Conservation (phyloP, 2,797 vertebrate species). For the Jordanella pulchra region DNA sequence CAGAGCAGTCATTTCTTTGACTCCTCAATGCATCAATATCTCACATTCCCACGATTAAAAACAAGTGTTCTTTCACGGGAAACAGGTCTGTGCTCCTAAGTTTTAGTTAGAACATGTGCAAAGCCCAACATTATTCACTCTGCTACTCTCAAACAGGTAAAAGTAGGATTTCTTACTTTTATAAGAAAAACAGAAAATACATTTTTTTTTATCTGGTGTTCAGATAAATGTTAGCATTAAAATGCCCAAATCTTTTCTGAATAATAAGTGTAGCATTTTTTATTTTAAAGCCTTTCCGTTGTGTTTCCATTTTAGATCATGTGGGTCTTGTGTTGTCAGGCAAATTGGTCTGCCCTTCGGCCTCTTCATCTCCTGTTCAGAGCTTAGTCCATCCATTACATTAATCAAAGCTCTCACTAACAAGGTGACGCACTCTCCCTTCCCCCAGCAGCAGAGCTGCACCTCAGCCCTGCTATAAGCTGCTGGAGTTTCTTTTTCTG, state of each 20-base stretch:
- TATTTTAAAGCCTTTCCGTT: background rate
- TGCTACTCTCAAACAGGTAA: constrained; percentile 16
- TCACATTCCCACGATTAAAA: background rate
- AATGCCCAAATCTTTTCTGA: background rate
- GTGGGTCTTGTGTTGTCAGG: constrained; percentile 22
- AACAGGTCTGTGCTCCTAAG: background rate
- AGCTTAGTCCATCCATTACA: constrained; percentile 60
- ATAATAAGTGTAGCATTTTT: background rate
- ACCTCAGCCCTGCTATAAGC: constrained; percentile 63
- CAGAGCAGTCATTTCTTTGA: too few relatives aligned
- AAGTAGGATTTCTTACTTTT: constrained; percentile 17
- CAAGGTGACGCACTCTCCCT: constrained; percentile 64
- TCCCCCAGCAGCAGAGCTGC: constrained; percentile 12
- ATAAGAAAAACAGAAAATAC: background rate
- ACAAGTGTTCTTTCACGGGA: background rate
- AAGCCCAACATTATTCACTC: constrained; percentile 9
- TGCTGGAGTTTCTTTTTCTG: constrained; percentile 77
- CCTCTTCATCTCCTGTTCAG: constrained; percentile 37
- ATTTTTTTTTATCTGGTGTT: constrained; percentile 7
- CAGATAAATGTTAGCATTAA: background rate
- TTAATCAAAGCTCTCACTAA: constrained; percentile 68
- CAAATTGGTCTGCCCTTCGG: constrained; percentile 12
- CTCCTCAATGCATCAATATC: background rate
- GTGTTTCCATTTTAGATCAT: constrained; percentile 31
- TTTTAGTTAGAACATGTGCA: background rate